Base-by-base conservation (phyloP, 2,113 vertebrate species). In the Calcarius ornatus region DNA sequence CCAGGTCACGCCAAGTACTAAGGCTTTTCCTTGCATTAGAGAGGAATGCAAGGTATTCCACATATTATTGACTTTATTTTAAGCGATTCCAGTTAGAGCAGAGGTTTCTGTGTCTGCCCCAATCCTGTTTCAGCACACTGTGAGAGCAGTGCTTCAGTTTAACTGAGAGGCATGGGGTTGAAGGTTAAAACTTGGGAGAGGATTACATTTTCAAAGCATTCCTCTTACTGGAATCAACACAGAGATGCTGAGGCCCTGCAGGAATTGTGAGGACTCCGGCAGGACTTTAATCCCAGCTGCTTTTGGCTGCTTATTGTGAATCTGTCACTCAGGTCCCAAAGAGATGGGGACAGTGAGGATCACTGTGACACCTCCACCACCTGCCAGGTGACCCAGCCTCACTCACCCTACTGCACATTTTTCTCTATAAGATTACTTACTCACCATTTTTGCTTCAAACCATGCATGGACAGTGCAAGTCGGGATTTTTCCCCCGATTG, bases 31-130 rank as follows among this genome's bases (percentile, higher is more conserved):
- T 31, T 53, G 87, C 78, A 69, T 82, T 76, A 92, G 23, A 50
- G 47, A 89, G 66, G 90, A 96, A 96, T 69, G 66, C 21, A 61
- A 88, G 22, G 45, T 82, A 92, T 90, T 85, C 70, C 35, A 54
- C n/a, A 35, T 73, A 47, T 48, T 91, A 89, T 53, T 94, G 91
- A 91, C 89, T 91, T 92, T 50, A 77, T 77, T 83, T 86, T 79
- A 95, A 81, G 84, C 0, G 0, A 85, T 57, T 89, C 53, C 48
- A 45, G 84, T 69, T 45, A 6, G 37, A 94, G 56, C 73, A 81
- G 64, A 64, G 76, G 59, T 87, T 89, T 79, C 53, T 33, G 28
- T 20, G 24, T 30, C 48, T 21, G 23, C 31, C 40, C 10, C 61
- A 7, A 4, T 15, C 10, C 0, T 22, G 23, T 78, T 73, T 72